Evolutionary conservation across 2,797 vertebrate species (phyloP).

Genomic region (Psittacula derbiana): DNA sequence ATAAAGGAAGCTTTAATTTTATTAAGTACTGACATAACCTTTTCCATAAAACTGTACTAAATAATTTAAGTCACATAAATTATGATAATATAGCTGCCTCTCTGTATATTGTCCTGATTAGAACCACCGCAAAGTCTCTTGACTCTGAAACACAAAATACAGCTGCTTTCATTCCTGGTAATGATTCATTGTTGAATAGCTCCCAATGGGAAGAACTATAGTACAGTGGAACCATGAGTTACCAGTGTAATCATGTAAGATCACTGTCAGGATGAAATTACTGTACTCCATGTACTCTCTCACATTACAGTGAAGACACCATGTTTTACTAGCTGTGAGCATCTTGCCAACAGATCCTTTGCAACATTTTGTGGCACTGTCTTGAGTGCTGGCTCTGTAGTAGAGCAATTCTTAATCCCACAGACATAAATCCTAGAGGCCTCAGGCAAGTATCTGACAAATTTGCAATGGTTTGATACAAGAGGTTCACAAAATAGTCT

Average conservation of each 20-base stretch:
- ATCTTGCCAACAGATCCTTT: neutral
- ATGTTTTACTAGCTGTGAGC: neutral
- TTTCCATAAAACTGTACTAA: neutral
- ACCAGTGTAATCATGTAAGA: neutral
- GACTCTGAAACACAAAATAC: neutral
- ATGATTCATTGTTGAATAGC: constrained; percentile 17
- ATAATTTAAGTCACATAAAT: neutral
- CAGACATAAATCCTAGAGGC: neutral
- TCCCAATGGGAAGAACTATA: neutral
- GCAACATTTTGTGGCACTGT: neutral
- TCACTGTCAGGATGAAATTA: neutral
- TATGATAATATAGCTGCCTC: neutral
- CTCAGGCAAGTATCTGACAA: neutral
- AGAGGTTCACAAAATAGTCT: neutral
- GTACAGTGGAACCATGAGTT: neutral
- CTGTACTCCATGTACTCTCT: neutral
- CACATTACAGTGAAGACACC: constrained; percentile 3
- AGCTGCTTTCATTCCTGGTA: constrained; percentile 11
- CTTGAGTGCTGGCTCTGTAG: neutral
- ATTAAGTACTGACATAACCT: neutral
- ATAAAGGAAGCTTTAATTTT: neutral
- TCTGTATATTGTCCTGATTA: neutral
- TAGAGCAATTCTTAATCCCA: neutral
- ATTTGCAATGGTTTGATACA: neutral
- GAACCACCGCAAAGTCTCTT: neutral